These are phyloP conservation scores for Drosophila pachea DNA, from an alignment of 1,140 invertebrate species.

Conservation along the genomic window DNA sequence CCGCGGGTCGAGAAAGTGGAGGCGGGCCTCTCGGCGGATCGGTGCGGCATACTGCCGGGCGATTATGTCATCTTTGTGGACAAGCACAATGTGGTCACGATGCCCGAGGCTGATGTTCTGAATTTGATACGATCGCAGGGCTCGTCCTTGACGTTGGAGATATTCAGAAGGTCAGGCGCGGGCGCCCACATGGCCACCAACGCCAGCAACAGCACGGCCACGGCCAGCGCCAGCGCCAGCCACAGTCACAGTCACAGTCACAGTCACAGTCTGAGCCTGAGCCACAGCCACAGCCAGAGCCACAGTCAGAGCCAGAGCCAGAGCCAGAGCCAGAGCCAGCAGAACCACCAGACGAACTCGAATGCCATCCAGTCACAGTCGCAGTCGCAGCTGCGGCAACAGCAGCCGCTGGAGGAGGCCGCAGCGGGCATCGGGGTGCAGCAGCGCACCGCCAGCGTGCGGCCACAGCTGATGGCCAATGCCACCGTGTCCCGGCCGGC, in stretches of 20 bases:
- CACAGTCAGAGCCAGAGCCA: too few species aligned
- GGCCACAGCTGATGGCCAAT: slow-evolving; percentile 22
- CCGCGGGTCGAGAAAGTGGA: slow-evolving; percentile 93
- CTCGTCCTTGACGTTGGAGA: slow-evolving; percentile 84
- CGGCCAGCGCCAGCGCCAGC: slow-evolving; percentile 33
- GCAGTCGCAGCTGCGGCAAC: background rate
- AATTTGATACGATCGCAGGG: slow-evolving; percentile 84
- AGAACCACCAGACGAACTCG: background rate
- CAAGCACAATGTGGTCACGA: slow-evolving; percentile 90
- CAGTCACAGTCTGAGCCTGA: background rate
- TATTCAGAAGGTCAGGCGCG: slow-evolving; percentile 83
- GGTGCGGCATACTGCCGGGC: slow-evolving; percentile 87
- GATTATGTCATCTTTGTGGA: slow-evolving; percentile 93
- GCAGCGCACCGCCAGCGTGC: slow-evolving; percentile 28
- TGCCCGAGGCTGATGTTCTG: slow-evolving; percentile 86
- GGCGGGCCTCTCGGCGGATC: slow-evolving; percentile 87
- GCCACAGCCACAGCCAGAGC: slow-evolving; percentile 9
- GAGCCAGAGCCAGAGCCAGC: slow-evolving; percentile 5
- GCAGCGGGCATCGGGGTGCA: slow-evolving; percentile 15
- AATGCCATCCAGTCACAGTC: too few species aligned
- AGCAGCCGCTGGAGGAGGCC: slow-evolving; percentile 23
- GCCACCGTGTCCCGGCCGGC: slow-evolving; percentile 77
- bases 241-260: slow-evolving; percentile 13
- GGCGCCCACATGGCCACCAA: slow-evolving; percentile 66
- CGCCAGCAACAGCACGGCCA: background rate